Conservation (phyloP, 2,113 vertebrate species). For the Chroicocephalus ridibundus region DNA sequence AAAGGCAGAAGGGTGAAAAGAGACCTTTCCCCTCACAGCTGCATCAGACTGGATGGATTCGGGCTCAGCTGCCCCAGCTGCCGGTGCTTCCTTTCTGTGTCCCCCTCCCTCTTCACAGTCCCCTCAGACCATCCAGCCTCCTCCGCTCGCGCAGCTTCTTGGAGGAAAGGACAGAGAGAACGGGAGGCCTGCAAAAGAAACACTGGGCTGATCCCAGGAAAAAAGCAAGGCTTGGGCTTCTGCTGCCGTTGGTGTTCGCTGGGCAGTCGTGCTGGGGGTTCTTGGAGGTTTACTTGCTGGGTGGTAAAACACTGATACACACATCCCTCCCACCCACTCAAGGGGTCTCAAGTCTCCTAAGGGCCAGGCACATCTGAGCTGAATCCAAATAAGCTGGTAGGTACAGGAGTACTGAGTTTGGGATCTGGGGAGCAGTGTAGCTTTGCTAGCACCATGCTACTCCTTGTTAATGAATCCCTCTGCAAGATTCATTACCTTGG, state of each 20-base stretch:
- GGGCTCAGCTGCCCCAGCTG: background rate
- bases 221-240: background rate
- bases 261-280: background rate
- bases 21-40: background rate
- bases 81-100: background rate
- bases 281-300: background rate
- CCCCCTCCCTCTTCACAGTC: background rate
- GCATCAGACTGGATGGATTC: background rate
- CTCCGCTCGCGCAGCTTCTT: background rate
- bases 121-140: background rate
- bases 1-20: background rate
- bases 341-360: background rate
- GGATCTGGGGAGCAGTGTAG: background rate
- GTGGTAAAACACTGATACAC: background rate
- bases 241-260: background rate
- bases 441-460: background rate
- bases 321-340: background rate
- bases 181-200: background rate
- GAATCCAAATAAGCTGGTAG: background rate
- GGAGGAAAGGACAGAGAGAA: background rate
- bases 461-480: background rate
- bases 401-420: background rate
- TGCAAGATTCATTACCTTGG: background rate
- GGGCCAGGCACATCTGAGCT: background rate
- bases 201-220: background rate